These are phyloP conservation scores for Gulo gulo DNA, from an alignment of 2,113 vertebrate species.

Conservation along the genomic window DNA sequence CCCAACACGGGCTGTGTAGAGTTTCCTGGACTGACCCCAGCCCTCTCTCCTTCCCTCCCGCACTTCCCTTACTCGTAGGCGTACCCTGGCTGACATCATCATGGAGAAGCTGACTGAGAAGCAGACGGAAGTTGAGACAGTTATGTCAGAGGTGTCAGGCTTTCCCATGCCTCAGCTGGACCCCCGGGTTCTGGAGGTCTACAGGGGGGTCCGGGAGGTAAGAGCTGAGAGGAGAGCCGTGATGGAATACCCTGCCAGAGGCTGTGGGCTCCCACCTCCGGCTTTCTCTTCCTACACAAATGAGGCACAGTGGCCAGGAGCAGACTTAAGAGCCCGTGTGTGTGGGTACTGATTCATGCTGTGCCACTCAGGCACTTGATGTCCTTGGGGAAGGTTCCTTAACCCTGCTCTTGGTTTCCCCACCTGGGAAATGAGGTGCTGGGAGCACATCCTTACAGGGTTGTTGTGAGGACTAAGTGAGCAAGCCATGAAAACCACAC, in stretches of 20 bases:
- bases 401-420: background rate
- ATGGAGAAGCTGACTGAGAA: slow-evolving; percentile 99
- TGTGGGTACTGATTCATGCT: background rate
- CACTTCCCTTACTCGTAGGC: slow-evolving; percentile 77
- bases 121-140: slow-evolving; percentile 94
- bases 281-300: background rate
- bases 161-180: slow-evolving; percentile 92
- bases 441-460: background rate
- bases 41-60: background rate
- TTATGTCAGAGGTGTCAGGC: slow-evolving; percentile 92
- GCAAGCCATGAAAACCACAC: no score
- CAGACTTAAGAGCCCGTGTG: background rate
- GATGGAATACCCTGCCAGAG: no score
- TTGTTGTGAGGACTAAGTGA: background rate
- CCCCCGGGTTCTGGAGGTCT: slow-evolving; percentile 92
- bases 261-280: background rate
- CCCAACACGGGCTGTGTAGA: background rate
- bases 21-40: background rate
- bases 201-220: slow-evolving; percentile 94
- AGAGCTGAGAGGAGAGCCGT: background rate
- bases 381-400: background rate
- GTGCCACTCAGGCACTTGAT: background rate
- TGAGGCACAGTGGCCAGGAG: background rate
- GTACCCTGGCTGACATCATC: slow-evolving; percentile 95
- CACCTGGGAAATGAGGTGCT: background rate